Base-by-base conservation (phyloP, 2,888 invertebrate species). In the Euplagia quadripunctaria region DNA sequence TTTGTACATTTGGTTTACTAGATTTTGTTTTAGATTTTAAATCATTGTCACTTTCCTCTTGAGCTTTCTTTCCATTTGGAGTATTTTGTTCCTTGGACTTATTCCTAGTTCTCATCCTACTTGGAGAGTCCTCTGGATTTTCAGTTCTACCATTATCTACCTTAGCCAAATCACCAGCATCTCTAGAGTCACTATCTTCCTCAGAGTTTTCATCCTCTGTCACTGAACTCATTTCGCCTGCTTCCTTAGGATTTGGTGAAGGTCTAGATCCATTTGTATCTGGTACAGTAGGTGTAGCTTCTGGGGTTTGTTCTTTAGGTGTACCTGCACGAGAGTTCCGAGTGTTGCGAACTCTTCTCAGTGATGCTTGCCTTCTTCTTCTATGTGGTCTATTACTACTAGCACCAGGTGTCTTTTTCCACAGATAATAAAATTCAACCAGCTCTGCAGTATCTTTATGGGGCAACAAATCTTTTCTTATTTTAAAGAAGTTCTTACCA, bases 361-460 rank as follows among this genome's bases (percentile, higher is more conserved):
- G 95, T 70, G 98, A 98, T 85, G 98, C 98, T 92, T 98, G 98
- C 71, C 99, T 96, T 81, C 99, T 96, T 90, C 99, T 97, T 82
- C 99, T 97, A 91, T 99, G 99, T 46, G 99, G 99, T 85, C 99
- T 97, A 93, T 99, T 99, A 92, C 98, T 99, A 93, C 99, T 98
- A 79, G 99, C 99, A 87, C 99, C 99, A 41, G 99, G 99, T 61
- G 99, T 99, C 96, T 99, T 99, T 96, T 99, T 99, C 99, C 99
- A 99, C 90, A 99, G 96, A 96, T 99, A 99, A 96, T 99, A 99
- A 96, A 99, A 99, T 93, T 99, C 99, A 72, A 99, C 99, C 89
- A 99, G 96, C 92, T 99, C 99, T 73, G 99, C 98, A 88, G 99
- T 99, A 91, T 99, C 99, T 96, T 99, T 99, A 92, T 99, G 99